Percentiles rank a stretch among this genome's conserved stretches.
phyloP scores from a whole-genome alignment of 1,140 invertebrate genomes.

The Aphidius ervi region DNA sequence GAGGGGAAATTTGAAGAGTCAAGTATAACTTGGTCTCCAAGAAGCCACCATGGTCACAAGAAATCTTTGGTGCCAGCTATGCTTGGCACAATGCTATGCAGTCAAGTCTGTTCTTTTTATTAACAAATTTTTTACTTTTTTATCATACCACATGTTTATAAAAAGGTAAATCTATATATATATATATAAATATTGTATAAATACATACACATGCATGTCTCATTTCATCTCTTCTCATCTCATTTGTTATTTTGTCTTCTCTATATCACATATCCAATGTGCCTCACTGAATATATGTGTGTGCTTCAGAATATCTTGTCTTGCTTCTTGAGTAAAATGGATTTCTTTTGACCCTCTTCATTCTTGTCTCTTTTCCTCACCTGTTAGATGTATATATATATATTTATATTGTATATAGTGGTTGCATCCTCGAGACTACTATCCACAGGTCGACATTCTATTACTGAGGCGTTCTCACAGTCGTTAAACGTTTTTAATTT shows the following conservation, averaged over 20 bases:
- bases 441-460: constrained; percentile 25
- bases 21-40: constrained; percentile 23
- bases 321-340: not conserved
- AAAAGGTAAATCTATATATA: too few relatives aligned
- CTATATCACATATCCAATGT: too few relatives aligned
- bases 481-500: constrained; percentile 39
- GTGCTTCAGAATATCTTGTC: not conserved
- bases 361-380: not conserved
- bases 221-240: too few relatives aligned
- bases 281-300: too few relatives aligned
- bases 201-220: too few relatives aligned
- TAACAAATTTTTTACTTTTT: constrained; percentile 19
- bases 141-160: not conserved
- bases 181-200: too few relatives aligned
- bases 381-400: too few relatives aligned
- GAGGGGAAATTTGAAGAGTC: constrained; percentile 21
- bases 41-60: constrained; percentile 24
- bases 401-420: too few relatives aligned
- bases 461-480: constrained; percentile 31
- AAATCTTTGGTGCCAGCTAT: constrained; percentile 24
- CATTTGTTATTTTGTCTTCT: too few relatives aligned
- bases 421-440: constrained; percentile 17
- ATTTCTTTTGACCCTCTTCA: constrained; percentile 11
- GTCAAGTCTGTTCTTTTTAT: constrained; percentile 1
- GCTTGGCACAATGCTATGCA: constrained; percentile 38